Conservation (phyloP, 2,888 invertebrate genomes). For the Rhamnusium bicolor region DNA sequence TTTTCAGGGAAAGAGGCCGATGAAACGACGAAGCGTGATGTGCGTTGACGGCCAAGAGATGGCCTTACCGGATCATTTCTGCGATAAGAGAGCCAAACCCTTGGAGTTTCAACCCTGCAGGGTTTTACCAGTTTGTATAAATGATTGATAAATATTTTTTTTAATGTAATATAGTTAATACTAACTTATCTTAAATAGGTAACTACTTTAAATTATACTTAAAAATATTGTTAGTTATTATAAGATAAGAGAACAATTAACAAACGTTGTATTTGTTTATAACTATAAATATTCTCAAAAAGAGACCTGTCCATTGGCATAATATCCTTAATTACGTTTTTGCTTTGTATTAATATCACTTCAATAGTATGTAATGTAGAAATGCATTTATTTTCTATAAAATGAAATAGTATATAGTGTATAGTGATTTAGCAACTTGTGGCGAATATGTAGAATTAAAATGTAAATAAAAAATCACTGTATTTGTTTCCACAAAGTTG, state of each 20-base stretch:
- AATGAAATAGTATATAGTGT: no score
- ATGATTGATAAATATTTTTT: constrained; percentile 23
- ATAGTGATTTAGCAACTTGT: no score
- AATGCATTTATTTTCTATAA: no score
- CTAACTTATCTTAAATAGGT: not conserved
- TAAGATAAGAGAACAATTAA: not conserved
- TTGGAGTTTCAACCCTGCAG: constrained; percentile 79
- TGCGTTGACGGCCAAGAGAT: constrained; percentile 85
- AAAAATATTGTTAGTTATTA: not conserved
- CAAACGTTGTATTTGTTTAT: not conserved
- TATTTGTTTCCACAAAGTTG: no score
- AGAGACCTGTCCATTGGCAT: no score
- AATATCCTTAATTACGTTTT: no score
- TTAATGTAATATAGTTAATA: constrained; percentile 7
- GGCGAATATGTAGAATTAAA: no score
- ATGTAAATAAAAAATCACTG: no score
- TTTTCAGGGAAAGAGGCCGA: constrained; percentile 73
- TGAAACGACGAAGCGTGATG: constrained; percentile 80
- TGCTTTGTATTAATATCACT: no score
- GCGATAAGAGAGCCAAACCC: constrained; percentile 79
- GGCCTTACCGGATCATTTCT: constrained; percentile 83
- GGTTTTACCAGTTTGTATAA: constrained; percentile 70
- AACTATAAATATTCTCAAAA: not conserved
- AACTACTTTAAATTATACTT: not conserved
- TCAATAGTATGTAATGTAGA: no score